phyloP scores from a whole-genome alignment of 2,113 vertebrate genomes.

The Syrmaticus mikado region DNA sequence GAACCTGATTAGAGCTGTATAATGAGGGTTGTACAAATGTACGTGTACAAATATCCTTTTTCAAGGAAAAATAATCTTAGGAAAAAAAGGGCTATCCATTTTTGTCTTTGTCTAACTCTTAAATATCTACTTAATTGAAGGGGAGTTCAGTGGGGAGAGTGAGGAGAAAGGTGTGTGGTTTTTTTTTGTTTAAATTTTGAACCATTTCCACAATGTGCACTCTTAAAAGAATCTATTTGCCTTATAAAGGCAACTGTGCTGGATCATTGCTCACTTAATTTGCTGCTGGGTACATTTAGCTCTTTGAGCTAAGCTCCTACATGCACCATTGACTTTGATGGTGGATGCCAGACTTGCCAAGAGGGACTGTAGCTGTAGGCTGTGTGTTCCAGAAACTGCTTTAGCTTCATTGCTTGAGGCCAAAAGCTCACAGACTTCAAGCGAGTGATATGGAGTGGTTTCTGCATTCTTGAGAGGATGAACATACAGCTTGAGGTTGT shows the following conservation, averaged over 20 bases:
- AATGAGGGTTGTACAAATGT: neutral
- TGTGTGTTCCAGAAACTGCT: conserved; percentile 2
- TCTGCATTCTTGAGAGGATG: neutral
- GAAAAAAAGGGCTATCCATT: rapidly evolving
- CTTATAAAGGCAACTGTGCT: neutral
- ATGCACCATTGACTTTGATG: neutral
- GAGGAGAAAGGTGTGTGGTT: neutral
- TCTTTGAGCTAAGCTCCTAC: neutral
- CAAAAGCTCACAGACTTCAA: neutral
- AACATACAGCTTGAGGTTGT: neutral
- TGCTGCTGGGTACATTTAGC: neutral
- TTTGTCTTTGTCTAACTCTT: neutral
- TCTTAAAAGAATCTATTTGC: neutral
- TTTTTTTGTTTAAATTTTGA: neutral
- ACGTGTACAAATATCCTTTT: neutral
- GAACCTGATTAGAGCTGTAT: neutral
- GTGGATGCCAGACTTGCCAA: neutral
- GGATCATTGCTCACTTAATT: neutral
- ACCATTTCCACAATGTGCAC: neutral
- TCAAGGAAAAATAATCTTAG: neutral
- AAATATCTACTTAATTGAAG: neutral
- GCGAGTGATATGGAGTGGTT: neutral
- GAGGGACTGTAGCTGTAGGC: neutral
- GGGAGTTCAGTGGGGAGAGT: neutral
- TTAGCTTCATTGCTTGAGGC: neutral